Evolutionary conservation across 2,888 invertebrate species (phyloP).

Genomic region (Pristionchus maxplancki): DNA sequence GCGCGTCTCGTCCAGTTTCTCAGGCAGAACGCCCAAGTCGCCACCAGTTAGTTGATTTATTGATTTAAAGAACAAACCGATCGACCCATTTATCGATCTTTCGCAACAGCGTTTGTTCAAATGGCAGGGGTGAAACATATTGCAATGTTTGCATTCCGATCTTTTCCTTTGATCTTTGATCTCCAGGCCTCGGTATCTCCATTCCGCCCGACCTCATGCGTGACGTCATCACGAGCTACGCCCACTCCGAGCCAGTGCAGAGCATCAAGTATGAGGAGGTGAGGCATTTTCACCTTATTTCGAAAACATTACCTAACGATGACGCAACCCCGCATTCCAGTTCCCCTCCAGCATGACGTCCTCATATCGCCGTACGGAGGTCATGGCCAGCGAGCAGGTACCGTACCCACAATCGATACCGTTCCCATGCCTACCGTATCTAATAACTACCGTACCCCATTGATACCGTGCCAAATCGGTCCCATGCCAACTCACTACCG

Average conservation of each 20-base stretch:
- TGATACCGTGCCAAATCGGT: background rate
- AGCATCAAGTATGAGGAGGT: background rate
- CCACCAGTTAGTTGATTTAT: constrained; percentile 2
- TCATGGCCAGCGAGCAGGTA: constrained; percentile 38
- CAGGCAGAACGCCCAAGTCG: constrained; percentile 36
- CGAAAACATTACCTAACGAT: no score
- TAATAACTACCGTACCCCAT: background rate
- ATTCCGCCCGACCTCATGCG: constrained; percentile 49
- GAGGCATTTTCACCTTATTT: background rate
- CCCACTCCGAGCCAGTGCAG: constrained; percentile 18
- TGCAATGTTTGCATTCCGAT: background rate
- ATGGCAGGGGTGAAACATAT: background rate
- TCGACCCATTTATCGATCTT: no score
- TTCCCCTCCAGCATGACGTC: background rate
- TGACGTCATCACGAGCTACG: constrained; percentile 42
- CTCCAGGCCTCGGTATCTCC: constrained; percentile 44
- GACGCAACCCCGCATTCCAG: background rate
- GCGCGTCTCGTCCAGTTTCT: constrained; percentile 26
- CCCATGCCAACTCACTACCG: background rate
- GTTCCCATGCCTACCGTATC: background rate
- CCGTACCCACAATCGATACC: no score
- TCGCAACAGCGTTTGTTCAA: no score
- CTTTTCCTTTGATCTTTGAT: background rate
- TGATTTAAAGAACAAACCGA: no score
- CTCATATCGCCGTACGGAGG: constrained; percentile 10